Conservation (phyloP, 1,140 invertebrate species). For the Leptonema lineaticorne region DNA sequence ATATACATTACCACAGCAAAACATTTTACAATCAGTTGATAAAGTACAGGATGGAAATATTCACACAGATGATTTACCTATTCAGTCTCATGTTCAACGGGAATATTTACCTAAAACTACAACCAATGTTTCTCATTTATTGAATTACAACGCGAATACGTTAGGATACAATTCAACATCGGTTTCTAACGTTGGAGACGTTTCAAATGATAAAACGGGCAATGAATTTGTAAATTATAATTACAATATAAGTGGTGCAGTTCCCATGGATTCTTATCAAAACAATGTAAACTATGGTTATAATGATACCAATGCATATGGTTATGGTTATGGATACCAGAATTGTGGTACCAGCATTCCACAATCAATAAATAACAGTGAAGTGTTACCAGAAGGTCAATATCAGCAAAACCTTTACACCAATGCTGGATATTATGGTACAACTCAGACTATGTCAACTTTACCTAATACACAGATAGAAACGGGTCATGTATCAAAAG, state of each 20-base stretch:
- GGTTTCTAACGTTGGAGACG: background rate
- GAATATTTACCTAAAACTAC: constrained; percentile 43
- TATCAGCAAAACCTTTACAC: constrained; percentile 46
- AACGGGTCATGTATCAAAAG: background rate
- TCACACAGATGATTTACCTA: constrained; percentile 47
- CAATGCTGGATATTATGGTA: constrained; percentile 45
- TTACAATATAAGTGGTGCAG: constrained; percentile 37
- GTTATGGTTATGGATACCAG: constrained; percentile 59
- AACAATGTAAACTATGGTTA: constrained; percentile 59
- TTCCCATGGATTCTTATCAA: constrained; percentile 51
- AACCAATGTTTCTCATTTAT: background rate
- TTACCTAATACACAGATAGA: constrained; percentile 38
- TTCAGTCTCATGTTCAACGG: constrained; percentile 53
- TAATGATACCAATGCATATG: constrained; percentile 54
- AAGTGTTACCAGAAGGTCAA: background rate
- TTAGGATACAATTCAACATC: background rate
- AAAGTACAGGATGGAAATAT: background rate
- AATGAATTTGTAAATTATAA: constrained; percentile 14
- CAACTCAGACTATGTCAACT: constrained; percentile 56
- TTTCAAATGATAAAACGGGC: background rate
- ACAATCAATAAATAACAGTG: background rate
- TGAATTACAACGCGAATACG: background rate
- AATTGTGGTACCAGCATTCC: constrained; percentile 36
- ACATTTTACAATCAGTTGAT: background rate
- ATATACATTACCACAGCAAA: constrained; percentile 40